These are phyloP conservation scores for Volucella bombylans DNA, from an alignment of 2,888 invertebrate species.

Conservation along the genomic window DNA sequence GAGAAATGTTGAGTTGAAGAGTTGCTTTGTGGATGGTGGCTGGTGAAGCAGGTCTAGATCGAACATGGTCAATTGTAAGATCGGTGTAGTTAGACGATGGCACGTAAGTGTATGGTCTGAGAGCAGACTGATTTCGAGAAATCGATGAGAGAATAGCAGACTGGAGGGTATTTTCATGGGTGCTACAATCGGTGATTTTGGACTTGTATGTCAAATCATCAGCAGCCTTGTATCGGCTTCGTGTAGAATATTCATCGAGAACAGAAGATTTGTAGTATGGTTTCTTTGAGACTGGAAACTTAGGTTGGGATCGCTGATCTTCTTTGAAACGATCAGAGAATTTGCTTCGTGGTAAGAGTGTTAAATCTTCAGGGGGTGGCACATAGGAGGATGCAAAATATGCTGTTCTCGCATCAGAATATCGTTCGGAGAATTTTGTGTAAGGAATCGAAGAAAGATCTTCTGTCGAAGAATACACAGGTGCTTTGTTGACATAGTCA, in stretches of 20 bases:
- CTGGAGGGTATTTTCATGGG: conserved; percentile 15
- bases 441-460: conserved; percentile 39
- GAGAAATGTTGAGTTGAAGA: conserved; percentile 58
- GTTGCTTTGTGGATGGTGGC: conserved; percentile 48
- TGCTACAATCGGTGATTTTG: conserved; percentile 29
- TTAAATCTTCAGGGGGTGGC: conserved; percentile 22
- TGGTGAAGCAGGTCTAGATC: conserved; percentile 41
- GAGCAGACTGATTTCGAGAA: conserved; percentile 63
- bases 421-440: conserved; percentile 48
- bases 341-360: conserved; percentile 52
- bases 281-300: conserved; percentile 24
- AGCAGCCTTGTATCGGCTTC: conserved; percentile 36
- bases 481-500: conserved; percentile 39
- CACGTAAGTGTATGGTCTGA: conserved; percentile 63
- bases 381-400: background rate
- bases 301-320: conserved; percentile 33
- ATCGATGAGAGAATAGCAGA: conserved; percentile 59
- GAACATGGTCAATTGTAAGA: conserved; percentile 49
- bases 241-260: conserved; percentile 34
- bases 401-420: conserved; percentile 23
- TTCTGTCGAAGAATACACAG: conserved; percentile 47
- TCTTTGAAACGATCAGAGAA: conserved; percentile 58
- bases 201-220: conserved; percentile 36
- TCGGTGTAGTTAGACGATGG: conserved; percentile 34
- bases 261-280: conserved; percentile 42